Evolutionary conservation across 30 jellyfish, hydroid and myxozoan genomes (phyloP).

Genomic region (Aurelia aurita): DNA sequence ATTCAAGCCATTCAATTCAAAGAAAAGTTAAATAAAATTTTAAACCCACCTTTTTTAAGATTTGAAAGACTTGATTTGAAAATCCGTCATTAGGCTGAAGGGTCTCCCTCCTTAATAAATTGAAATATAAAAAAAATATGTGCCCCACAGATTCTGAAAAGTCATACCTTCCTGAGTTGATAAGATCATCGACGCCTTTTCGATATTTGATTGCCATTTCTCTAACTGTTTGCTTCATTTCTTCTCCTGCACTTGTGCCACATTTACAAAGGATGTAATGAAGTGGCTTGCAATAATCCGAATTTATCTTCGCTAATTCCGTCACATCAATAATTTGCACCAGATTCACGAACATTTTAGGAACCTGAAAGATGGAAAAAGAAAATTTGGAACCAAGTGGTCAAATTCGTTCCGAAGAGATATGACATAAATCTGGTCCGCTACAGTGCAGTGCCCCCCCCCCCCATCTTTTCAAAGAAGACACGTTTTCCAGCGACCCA

Average conservation of each 20-base stretch:
- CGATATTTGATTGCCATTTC: conserved; percentile 34
- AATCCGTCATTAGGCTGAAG: too few species aligned
- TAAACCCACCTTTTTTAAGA: too few species aligned
- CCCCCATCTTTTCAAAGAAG: too few species aligned
- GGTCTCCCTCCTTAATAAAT: too few species aligned
- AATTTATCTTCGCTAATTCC: conserved; percentile 33
- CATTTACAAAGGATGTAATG: conserved; percentile 80
- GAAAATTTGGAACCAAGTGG: not conserved
- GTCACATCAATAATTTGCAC: conserved; percentile 84
- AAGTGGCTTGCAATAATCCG: conserved; percentile 60
- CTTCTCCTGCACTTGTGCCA: conserved; percentile 71
- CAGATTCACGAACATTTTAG: conserved; percentile 81
- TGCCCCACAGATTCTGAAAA: not conserved
- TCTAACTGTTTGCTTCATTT: conserved; percentile 42
- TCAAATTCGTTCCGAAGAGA: too few species aligned
- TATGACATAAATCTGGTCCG: too few species aligned
- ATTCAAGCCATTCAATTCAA: too few species aligned
- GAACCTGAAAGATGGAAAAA: conserved; percentile 46
- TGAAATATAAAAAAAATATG: too few species aligned
- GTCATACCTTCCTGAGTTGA: conserved; percentile 76
- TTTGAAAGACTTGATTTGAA: too few species aligned
- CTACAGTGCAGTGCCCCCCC: too few species aligned
- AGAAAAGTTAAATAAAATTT: too few species aligned
- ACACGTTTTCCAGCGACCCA: too few species aligned
- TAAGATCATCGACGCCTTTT: conserved; percentile 50